Conservation (phyloP, 2,888 invertebrate genomes). For the Macrosiphum euphorbiae region DNA sequence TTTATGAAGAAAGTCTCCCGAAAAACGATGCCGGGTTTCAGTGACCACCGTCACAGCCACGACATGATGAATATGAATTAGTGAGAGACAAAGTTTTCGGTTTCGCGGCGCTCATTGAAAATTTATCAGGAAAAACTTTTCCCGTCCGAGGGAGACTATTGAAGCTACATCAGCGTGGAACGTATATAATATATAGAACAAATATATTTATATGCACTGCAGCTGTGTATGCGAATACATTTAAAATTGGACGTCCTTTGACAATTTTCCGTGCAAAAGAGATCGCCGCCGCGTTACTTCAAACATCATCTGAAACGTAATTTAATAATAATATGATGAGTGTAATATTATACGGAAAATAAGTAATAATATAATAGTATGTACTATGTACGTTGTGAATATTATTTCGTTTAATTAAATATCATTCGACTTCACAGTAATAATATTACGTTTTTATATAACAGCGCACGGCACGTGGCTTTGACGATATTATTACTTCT, state of each 20-base stretch:
- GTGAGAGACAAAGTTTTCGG: background rate
- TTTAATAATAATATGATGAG: background rate
- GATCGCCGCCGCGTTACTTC: background rate
- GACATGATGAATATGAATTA: background rate
- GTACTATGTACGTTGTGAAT: background rate
- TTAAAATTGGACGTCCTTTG: background rate
- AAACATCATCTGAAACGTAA: background rate
- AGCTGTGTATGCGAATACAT: background rate
- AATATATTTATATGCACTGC: background rate
- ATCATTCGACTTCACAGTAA: background rate
- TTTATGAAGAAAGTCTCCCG: too few species aligned
- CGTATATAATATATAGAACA: too few species aligned
- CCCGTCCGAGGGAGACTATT: background rate
- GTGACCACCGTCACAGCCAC: background rate
- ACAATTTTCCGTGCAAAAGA: background rate
- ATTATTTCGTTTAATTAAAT: background rate
- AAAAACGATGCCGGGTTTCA: background rate
- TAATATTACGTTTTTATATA: background rate
- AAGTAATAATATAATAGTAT: too few species aligned
- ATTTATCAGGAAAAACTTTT: slow-evolving; percentile 34
- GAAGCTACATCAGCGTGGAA: background rate
- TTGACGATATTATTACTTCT: background rate
- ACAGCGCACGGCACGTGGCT: background rate
- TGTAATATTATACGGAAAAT: background rate
- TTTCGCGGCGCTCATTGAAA: slow-evolving; percentile 2